A percentile compares a stretch with the other conserved stretches of the same genome.
phyloP scores from a whole-genome alignment of 2,888 invertebrate species.

The Drosophila flavopinicola region DNA sequence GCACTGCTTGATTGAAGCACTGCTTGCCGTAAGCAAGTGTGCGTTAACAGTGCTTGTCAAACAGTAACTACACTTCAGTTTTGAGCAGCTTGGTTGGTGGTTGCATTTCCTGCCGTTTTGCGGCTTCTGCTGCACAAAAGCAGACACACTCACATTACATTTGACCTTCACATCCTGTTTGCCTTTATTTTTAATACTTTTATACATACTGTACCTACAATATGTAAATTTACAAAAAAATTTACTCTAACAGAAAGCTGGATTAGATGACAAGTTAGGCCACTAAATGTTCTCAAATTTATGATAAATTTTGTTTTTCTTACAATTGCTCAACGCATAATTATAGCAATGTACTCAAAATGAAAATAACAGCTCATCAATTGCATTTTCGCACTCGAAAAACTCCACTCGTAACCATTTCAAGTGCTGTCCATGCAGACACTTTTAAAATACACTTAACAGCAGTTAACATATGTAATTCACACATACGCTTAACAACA shows the following conservation, averaged over 20 bases:
- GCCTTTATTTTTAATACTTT: too few relatives aligned
- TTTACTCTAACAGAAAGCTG: too few relatives aligned
- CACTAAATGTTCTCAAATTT: too few relatives aligned
- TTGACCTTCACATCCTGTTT: slow-evolving; percentile 7
- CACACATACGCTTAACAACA: slow-evolving; percentile 33
- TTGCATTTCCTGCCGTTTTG: neutral
- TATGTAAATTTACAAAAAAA: too few relatives aligned
- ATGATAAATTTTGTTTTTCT: too few relatives aligned
- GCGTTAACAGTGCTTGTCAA: neutral
- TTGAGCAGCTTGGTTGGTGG: slow-evolving; percentile 6
- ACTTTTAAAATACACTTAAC: slow-evolving; percentile 7
- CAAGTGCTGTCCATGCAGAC: slow-evolving; percentile 15
- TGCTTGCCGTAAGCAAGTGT: too few relatives aligned
- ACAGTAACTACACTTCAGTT: neutral
- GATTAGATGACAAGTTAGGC: too few relatives aligned
- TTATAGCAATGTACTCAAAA: too few relatives aligned
- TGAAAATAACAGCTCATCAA: neutral
- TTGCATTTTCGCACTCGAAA: neutral
- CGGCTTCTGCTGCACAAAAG: too few relatives aligned
- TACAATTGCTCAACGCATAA: too few relatives aligned
- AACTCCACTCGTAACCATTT: slow-evolving; percentile 1
- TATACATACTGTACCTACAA: too few relatives aligned
- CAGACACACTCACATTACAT: slow-evolving; percentile 13
- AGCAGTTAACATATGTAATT: neutral
- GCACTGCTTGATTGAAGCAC: too few relatives aligned